Base-by-base conservation (phyloP, 2,888 invertebrate species). In the Harpagoxenus sublaevis region DNA sequence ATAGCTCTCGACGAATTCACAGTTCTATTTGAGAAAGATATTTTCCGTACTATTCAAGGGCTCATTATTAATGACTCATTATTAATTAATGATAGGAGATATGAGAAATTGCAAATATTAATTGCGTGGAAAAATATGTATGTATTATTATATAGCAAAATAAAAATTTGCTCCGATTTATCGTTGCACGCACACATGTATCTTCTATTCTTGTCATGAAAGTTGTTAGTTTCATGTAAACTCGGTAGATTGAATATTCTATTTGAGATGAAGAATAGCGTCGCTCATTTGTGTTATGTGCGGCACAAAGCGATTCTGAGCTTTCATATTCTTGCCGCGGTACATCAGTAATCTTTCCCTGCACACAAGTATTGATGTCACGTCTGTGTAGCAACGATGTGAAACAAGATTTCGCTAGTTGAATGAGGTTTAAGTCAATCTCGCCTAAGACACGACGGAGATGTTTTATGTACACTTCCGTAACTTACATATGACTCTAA, bases 401-500 rank as follows among this genome's bases (percentile, higher is more conserved):
- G 3, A 63, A 65, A 77, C 53, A 12, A 66, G 28, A 66, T 42
- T 63, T 23, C 23, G 51, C 39, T 2, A 51, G 18, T 53, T 28
- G 66, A 55, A 78, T 66, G 53, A 66, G 28, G 18, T 66, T 66
- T 42, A 23, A 78, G 77, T 66, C 55, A 66, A 53, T 65, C 18
- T 12, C 53, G 53, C 42, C 66, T 66, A 42, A 75, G 39, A 77
- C 18, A 42, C 12, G 39, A 63, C 28, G 28, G 35, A 42, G 57
- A 28, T 75, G n/a, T 62, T 75, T 75, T 62, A 62, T n/a, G n/a
- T n/a, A 31, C 45, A 23, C 23, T 63, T 35, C 8, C 3, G 23
- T 45, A 48, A 48, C 48, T 75, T 48, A n/a, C 12, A 35, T 18
- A 35, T 18, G 39, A 15, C 15, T 28, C 8, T 35, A 6, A 6